These are phyloP conservation scores for Pogonocichla stellata DNA, from an alignment of 2,113 vertebrate species.

Conservation along the genomic window DNA sequence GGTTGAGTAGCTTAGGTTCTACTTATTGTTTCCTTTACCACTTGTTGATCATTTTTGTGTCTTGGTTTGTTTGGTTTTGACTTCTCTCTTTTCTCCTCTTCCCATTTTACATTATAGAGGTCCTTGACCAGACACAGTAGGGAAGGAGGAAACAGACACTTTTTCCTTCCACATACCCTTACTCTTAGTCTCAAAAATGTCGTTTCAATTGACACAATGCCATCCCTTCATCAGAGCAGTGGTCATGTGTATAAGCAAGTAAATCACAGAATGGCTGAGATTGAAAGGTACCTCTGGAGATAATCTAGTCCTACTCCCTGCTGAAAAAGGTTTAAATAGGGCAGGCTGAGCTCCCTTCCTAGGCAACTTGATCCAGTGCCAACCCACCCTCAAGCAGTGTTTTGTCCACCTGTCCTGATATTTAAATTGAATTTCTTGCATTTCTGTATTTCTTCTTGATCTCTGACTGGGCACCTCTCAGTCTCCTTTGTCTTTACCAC, in stretches of 20 bases:
- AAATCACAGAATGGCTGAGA: neutral
- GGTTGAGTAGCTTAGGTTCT: neutral
- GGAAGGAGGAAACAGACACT: neutral
- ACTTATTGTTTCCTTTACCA: neutral
- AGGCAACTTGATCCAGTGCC: neutral
- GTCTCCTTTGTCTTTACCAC: neutral
- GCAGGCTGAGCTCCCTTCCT: neutral
- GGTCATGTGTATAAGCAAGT: neutral
- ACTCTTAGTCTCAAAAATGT: neutral
- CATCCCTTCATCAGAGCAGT: neutral
- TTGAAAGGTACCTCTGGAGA: neutral
- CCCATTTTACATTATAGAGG: neutral
- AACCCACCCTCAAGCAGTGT: neutral
- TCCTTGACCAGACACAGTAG: neutral
- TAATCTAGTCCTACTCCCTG: neutral
- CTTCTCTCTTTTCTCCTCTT: neutral
- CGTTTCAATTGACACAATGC: neutral
- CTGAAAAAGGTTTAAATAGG: neutral
- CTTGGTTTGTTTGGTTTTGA: neutral
- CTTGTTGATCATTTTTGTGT: neutral
- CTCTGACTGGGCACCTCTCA: neutral
- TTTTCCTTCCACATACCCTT: neutral
- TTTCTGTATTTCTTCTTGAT: neutral
- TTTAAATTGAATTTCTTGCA: neutral
- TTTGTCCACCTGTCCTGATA: rapidly evolving